A percentile compares a stretch with the other conserved stretches of the same genome.
phyloP scores from a whole-genome alignment of 2,113 vertebrate genomes.

The Pelobates fuscus region DNA sequence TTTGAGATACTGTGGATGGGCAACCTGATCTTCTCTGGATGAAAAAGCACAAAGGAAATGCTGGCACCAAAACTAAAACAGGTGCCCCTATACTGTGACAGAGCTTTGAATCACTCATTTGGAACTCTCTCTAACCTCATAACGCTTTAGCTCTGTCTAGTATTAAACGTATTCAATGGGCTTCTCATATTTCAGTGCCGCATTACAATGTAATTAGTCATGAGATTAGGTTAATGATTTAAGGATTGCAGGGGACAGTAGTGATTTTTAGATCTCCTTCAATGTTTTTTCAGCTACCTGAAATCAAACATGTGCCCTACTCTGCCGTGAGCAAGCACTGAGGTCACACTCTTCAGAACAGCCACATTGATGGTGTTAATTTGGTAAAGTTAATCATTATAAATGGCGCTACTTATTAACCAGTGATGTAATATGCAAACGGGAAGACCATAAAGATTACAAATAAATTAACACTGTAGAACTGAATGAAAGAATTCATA shows the following conservation, averaged over 20 bases:
- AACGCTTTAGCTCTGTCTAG: too few species aligned
- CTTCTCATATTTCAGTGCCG: background rate
- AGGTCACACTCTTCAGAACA: constrained; percentile 15
- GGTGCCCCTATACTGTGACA: too few species aligned
- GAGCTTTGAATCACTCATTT: too few species aligned
- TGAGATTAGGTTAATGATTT: constrained; percentile 52
- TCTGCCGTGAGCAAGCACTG: background rate
- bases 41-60: too few species aligned
- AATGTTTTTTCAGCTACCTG: constrained; percentile 30
- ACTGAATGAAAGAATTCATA: too few species aligned
- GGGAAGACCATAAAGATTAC: background rate
- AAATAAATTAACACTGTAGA: too few species aligned
- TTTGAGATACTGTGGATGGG: too few species aligned
- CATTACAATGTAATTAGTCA: constrained; percentile 21
- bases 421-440: too few species aligned
- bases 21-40: too few species aligned
- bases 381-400: constrained; percentile 15
- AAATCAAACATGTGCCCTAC: background rate
- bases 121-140: too few species aligned
- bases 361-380: constrained; percentile 1
- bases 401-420: background rate
- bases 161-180: too few species aligned
- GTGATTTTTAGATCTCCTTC: constrained; percentile 53
- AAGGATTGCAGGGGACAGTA: constrained; percentile 36
- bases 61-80: too few species aligned